Percentiles rank a stretch among this genome's conserved stretches.
Conservation (phyloP, 2,888 invertebrate species). For the Leptothorax acervorum region DNA sequence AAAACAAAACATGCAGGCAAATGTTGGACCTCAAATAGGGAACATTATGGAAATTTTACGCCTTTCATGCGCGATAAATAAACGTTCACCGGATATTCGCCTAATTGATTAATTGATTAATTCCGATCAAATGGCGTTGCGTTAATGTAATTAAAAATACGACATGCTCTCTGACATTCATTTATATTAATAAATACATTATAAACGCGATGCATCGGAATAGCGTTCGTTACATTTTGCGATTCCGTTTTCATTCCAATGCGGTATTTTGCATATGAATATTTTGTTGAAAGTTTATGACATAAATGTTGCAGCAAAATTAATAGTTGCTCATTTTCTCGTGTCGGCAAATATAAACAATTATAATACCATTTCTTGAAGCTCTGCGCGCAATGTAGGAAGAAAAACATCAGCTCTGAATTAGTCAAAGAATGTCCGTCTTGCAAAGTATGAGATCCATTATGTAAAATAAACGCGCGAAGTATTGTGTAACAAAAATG, state of each 20-base stretch:
- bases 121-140: slow-evolving; percentile 46
- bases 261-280: slow-evolving; percentile 22
- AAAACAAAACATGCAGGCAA: not conserved
- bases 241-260: slow-evolving; percentile 31
- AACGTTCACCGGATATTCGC: slow-evolving; percentile 37
- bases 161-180: slow-evolving; percentile 39
- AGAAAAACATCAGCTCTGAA: not conserved
- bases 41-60: slow-evolving; percentile 16
- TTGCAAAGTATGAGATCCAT: not conserved
- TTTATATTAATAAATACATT: slow-evolving; percentile 40
- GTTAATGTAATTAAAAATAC: slow-evolving; percentile 50
- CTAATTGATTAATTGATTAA: slow-evolving; percentile 48
- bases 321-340: slow-evolving; percentile 1
- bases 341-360: not conserved
- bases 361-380: slow-evolving; percentile 6
- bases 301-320: slow-evolving; percentile 38
- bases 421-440: slow-evolving; percentile 3
- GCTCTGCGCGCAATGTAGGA: not conserved
- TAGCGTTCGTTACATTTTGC: slow-evolving; percentile 27
- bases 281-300: slow-evolving; percentile 24
- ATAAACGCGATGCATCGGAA: slow-evolving; percentile 36
- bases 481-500: not conserved
- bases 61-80: slow-evolving; percentile 37
- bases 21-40: not conserved
- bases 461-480: not conserved